Evolutionary conservation across 2,888 invertebrate genomes (phyloP).

Genomic region (Cheilosia vernalis): DNA sequence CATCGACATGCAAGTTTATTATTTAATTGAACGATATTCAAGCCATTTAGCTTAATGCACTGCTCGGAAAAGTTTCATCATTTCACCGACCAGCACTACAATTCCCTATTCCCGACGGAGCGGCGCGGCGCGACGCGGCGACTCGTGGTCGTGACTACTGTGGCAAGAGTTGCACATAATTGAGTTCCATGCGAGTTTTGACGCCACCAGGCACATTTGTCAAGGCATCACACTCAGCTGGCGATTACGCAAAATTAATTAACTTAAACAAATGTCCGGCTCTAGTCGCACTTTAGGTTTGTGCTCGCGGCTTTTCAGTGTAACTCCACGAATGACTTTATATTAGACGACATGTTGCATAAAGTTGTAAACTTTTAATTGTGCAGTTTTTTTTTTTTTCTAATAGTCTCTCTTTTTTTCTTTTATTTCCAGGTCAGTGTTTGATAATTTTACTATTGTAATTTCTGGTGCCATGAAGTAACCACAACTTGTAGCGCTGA

Average conservation of each 20-base stretch:
- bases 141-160: not conserved
- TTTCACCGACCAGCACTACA: conserved; percentile 1
- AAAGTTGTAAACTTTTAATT: conserved; percentile 43
- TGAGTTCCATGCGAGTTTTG: conserved; percentile 34
- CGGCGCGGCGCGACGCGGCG: too few relatives aligned
- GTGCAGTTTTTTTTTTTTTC: conserved; percentile 36
- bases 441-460: conserved; percentile 47
- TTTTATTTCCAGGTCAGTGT: conserved; percentile 65
- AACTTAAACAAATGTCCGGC: conserved; percentile 41
- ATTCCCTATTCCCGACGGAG: not conserved
- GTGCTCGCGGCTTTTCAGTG: not conserved
- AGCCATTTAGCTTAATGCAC: conserved; percentile 33
- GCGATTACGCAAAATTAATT: conserved; percentile 68
- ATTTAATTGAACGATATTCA: conserved; percentile 41
- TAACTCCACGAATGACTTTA: not conserved
- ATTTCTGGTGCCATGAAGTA: conserved; percentile 56
- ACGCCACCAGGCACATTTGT: conserved; percentile 34
- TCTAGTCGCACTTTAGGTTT: conserved; percentile 10
- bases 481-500: conserved; percentile 2
- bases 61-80: conserved; percentile 36
- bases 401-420: not conserved
- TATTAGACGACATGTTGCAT: conserved; percentile 27
- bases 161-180: conserved; percentile 51
- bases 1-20: conserved; percentile 28
- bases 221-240: conserved; percentile 57